Evolutionary conservation across 2,797 vertebrate genomes (phyloP).

Genomic region (Phrynocephalus vlangalii): DNA sequence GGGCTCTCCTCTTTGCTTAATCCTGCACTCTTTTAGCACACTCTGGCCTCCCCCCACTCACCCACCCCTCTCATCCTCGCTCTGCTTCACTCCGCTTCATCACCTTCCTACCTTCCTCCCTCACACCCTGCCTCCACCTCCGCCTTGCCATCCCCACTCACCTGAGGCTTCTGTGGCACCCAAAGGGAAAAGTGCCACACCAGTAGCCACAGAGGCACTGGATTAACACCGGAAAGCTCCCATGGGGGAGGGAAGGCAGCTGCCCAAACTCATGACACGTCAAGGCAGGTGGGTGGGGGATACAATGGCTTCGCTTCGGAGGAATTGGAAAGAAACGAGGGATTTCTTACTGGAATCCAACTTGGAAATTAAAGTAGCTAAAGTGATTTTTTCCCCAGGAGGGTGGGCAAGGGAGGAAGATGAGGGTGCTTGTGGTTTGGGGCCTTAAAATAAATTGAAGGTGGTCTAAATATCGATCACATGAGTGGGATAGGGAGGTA

Average conservation of each 20-base stretch:
- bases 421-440: no score
- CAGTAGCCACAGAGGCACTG: background rate
- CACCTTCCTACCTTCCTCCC: background rate
- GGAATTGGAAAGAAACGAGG: no score
- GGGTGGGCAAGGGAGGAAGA: background rate
- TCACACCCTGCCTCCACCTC: background rate
- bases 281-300: no score
- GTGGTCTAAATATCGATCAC: no score
- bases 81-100: background rate
- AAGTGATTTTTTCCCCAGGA: no score
- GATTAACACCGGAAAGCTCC: no score
- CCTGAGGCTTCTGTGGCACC: background rate
- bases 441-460: background rate
- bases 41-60: slow-evolving; percentile 42
- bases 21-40: slow-evolving; percentile 78
- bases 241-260: no score
- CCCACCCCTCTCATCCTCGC: background rate
- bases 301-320: no score
- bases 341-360: no score
- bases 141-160: background rate
- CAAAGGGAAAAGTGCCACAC: background rate
- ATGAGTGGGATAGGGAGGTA: background rate
- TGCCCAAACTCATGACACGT: no score
- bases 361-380: no score
- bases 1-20: slow-evolving; percentile 75